phyloP scores from a whole-genome alignment of 2,888 invertebrate genomes.

The Calephelis perditalis region DNA sequence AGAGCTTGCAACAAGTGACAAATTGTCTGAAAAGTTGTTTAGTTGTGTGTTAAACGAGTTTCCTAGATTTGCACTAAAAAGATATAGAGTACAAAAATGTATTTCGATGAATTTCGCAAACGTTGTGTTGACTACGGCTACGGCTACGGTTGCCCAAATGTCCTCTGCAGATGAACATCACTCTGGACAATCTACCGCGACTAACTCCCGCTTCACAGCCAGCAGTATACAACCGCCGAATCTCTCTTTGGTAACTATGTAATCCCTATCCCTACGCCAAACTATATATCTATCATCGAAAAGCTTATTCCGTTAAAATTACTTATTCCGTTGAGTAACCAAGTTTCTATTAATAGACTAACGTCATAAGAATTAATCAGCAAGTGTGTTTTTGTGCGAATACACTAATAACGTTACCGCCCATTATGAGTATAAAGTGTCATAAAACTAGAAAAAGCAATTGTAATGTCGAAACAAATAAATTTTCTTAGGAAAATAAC shows the following conservation, averaged over 20 bases:
- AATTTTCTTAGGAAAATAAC: too few relatives aligned
- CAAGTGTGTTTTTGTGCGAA: conserved; percentile 22
- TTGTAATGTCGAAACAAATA: too few relatives aligned
- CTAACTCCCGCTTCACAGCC: conserved; percentile 13
- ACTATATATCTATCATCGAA: conserved; percentile 23
- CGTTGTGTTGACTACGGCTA: neutral
- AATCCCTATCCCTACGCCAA: conserved; percentile 22
- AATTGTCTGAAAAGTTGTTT: conserved; percentile 14
- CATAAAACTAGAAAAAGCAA: too few relatives aligned
- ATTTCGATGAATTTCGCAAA: conserved; percentile 8
- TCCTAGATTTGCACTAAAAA: conserved; percentile 15
- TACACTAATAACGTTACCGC: neutral
- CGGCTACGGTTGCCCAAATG: conserved; percentile 15
- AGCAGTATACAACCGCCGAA: conserved; percentile 23
- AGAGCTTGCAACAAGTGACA: conserved; percentile 11
- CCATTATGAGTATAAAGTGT: neutral
- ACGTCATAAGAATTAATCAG: conserved; percentile 19
- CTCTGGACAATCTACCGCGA: conserved; percentile 8
- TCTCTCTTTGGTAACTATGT: conserved; percentile 15
- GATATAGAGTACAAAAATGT: conserved; percentile 18
- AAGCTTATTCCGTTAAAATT: conserved; percentile 1
- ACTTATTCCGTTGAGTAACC: conserved; percentile 21
- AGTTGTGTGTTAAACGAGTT: conserved; percentile 19
- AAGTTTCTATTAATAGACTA: conserved; percentile 23
- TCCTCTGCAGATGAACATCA: conserved; percentile 19